Percentiles rank a stretch among this genome's conserved stretches.
Conservation (phyloP, 2,888 invertebrate genomes). For the Lycophotia porphyrea region DNA sequence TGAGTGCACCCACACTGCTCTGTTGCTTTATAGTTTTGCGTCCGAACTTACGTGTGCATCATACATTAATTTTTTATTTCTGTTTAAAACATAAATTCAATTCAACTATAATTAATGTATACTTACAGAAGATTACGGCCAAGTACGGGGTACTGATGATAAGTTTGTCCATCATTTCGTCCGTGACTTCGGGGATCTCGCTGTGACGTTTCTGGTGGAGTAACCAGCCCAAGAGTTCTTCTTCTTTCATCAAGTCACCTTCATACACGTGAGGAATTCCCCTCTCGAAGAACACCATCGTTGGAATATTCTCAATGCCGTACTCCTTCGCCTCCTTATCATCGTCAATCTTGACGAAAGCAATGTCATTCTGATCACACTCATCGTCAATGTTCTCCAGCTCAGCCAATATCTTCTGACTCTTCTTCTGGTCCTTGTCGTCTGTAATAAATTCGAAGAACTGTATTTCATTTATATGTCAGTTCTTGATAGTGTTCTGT, state of each 20-base stretch:
- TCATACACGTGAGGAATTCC: slow-evolving; percentile 94
- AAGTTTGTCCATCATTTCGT: slow-evolving; percentile 97
- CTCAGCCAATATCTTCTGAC: slow-evolving; percentile 95
- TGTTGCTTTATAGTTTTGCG: slow-evolving; percentile 28
- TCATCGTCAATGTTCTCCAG: slow-evolving; percentile 98
- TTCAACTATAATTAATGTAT: slow-evolving; percentile 21
- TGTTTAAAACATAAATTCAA: slow-evolving; percentile 5
- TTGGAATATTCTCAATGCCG: slow-evolving; percentile 95
- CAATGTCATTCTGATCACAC: slow-evolving; percentile 97
- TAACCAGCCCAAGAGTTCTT: slow-evolving; percentile 96
- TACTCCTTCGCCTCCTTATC: slow-evolving; percentile 97
- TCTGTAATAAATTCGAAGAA: slow-evolving; percentile 91
- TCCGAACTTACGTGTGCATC: slow-evolving; percentile 25
- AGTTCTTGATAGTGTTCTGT: slow-evolving; percentile 82
- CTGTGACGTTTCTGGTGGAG: slow-evolving; percentile 97
- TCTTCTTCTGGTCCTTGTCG: slow-evolving; percentile 97
- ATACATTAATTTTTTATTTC: slow-evolving; percentile 10
- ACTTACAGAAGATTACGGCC: slow-evolving; percentile 97
- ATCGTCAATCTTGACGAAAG: slow-evolving; percentile 97
- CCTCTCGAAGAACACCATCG: slow-evolving; percentile 94
- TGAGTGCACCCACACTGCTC: slow-evolving; percentile 37
- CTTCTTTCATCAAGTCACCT: slow-evolving; percentile 97
- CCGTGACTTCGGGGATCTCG: slow-evolving; percentile 97
- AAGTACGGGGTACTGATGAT: slow-evolving; percentile 95
- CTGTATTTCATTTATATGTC: slow-evolving; percentile 89